Base-by-base conservation (phyloP, 2,888 invertebrate genomes). In the Caenorhabditis zanzibari region DNA sequence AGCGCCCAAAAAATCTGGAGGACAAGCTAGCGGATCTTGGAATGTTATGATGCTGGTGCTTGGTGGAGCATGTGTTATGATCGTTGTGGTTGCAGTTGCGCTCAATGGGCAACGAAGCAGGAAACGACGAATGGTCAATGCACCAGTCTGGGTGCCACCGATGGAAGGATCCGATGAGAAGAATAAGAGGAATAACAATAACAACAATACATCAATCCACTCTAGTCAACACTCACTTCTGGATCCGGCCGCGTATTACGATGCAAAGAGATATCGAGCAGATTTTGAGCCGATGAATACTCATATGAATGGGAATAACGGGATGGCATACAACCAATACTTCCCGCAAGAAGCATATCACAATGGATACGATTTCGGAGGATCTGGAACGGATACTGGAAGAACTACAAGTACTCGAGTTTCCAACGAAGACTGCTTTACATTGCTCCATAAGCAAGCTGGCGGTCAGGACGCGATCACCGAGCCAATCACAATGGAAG, bases 81-180 rank as follows among this genome's bases (percentile, higher is more conserved):
- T 61, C 6, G 28, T 66, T 0, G 47, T 24, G 1, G 7, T 68
- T 2, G 64, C 76, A 7, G 84, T 73, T 10, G 71, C 63, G 2
- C 28, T 58, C 12, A 35, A 59, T 1, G 77, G 81, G 32, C 74
- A 73, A 12, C 64, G 86, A 19, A 82, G 41, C 19, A 22, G 85
- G 32, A 85, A 86, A 59, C 74, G 85, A 10, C 56, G 75, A 28
- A 80, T 83, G 32, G 75, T 86, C n/a, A 49, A 61, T 12, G 88
- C 88, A 2, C 75, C 74, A 16, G 63, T 69, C 4, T 88, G 86
- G 86, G 69, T 71, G 2, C 88, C 88, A 24, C 86, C 88, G n/a
- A 32, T 7, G 7, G 4, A 7, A 32, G 32, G 7, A 32, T 32
- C n/a, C n/a, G 72, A 72, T 14, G 63, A 82, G 7, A 49, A 52